Conservation (phyloP, 2,888 invertebrate species). For the Mechanitis mazaeus region DNA sequence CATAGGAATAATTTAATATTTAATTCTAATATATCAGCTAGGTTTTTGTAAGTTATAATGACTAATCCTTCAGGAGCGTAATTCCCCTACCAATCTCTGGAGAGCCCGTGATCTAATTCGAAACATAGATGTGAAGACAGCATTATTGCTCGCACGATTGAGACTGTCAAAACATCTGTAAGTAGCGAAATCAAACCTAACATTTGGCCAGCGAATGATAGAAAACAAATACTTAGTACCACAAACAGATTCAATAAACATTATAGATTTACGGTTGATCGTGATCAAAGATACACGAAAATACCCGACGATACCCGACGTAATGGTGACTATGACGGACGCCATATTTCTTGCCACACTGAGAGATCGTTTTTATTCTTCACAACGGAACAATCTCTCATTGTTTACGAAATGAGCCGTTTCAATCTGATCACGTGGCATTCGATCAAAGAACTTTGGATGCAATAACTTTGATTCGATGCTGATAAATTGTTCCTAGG, state of each 20-base stretch:
- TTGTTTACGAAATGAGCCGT: constrained; percentile 26
- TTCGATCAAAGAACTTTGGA: constrained; percentile 23
- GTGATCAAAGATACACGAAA: constrained; percentile 53
- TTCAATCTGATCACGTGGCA: constrained; percentile 22
- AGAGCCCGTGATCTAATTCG: constrained; percentile 38
- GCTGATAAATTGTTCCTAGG: constrained; percentile 9
- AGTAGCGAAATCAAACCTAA: constrained; percentile 65
- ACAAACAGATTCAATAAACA: constrained; percentile 68
- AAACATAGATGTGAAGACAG: constrained; percentile 57
- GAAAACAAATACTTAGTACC: constrained; percentile 70
- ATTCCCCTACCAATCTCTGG: constrained; percentile 29
- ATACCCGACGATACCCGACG: constrained; percentile 8
- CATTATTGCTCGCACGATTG: constrained; percentile 62
- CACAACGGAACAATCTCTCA: constrained; percentile 33
- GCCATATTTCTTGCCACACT: constrained; percentile 48
- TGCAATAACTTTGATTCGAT: constrained; percentile 11
- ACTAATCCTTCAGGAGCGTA: neutral
- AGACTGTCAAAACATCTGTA: constrained; percentile 72
- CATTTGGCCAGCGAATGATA: constrained; percentile 69
- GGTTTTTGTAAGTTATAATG: too few relatives aligned
- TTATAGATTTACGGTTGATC: constrained; percentile 62
- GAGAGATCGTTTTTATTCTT: constrained; percentile 45
- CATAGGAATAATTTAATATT: too few relatives aligned
- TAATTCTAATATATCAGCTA: too few relatives aligned
- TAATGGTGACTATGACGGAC: constrained; percentile 31